Evolutionary conservation across 92 coral and sea anemone species (phyloP).

Genomic region (Zoanthus sociatus): DNA sequence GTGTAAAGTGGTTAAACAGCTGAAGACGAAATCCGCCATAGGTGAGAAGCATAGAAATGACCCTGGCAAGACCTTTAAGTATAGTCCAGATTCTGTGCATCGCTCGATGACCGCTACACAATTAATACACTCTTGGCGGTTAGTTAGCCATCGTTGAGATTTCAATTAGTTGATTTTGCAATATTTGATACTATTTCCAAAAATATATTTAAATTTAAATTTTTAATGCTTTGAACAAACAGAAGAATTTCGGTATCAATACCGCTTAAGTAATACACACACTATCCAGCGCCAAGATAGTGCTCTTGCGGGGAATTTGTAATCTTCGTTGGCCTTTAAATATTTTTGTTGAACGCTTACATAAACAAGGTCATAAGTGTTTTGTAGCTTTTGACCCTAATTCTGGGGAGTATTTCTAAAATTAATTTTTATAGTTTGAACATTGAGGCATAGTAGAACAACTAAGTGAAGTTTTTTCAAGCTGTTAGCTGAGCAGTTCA

Average conservation of each 20-base stretch:
- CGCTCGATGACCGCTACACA: background rate
- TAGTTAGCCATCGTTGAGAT: background rate
- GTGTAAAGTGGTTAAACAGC: background rate
- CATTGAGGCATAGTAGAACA: too few relatives aligned
- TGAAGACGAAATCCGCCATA: background rate
- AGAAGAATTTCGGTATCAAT: background rate
- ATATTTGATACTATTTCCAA: slow-evolving; percentile 7
- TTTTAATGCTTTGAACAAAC: background rate
- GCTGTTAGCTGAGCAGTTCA: too few relatives aligned
- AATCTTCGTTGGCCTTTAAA: background rate
- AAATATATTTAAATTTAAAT: background rate
- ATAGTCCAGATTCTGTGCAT: background rate
- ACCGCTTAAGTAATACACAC: background rate
- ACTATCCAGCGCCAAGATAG: background rate
- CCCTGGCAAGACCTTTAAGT: background rate
- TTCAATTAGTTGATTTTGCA: background rate
- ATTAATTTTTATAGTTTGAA: too few relatives aligned
- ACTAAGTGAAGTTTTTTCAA: too few relatives aligned
- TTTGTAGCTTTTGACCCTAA: background rate
- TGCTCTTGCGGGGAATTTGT: background rate
- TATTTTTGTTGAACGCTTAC: background rate
- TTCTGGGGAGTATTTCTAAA: background rate
- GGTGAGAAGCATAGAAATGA: background rate
- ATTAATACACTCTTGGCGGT: background rate
- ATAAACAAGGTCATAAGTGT: background rate